phyloP scores from a whole-genome alignment of 2,888 invertebrate species.

The Tridacna crocea region DNA sequence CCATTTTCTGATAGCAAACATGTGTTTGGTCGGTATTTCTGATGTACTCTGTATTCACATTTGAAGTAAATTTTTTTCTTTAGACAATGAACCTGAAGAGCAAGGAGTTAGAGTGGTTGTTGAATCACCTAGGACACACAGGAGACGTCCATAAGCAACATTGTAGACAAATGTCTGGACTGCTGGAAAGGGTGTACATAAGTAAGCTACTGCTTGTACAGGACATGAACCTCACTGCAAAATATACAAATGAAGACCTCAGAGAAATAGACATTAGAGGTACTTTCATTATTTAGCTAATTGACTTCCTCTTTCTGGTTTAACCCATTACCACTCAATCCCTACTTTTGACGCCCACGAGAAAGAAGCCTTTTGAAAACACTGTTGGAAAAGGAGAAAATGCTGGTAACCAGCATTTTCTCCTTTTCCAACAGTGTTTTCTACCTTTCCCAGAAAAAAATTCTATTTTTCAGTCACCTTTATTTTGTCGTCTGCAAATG shows the following conservation, averaged over 20 bases:
- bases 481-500: no score
- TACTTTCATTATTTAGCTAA: no score
- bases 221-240: slow-evolving; percentile 4
- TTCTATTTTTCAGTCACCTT: no score
- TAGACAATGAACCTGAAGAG: slow-evolving; percentile 3
- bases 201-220: slow-evolving; percentile 10
- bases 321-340: no score
- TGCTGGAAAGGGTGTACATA: slow-evolving; percentile 4
- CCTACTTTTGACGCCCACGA: no score
- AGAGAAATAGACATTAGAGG: not conserved
- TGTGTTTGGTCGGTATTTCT: not conserved
- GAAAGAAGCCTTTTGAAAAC: no score
- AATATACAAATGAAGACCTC: not conserved
- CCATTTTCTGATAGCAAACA: no score
- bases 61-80: not conserved
- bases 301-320: no score
- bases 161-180: slow-evolving; percentile 9
- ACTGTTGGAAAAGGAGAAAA: no score
- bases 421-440: no score
- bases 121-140: not conserved
- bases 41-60: not conserved
- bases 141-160: not conserved
- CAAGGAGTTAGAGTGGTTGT: not conserved
- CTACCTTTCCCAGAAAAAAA: no score
- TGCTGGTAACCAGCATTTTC: no score